Base-by-base conservation (phyloP, 1,140 invertebrate genomes). In the Hypsibius dujardini region DNA sequence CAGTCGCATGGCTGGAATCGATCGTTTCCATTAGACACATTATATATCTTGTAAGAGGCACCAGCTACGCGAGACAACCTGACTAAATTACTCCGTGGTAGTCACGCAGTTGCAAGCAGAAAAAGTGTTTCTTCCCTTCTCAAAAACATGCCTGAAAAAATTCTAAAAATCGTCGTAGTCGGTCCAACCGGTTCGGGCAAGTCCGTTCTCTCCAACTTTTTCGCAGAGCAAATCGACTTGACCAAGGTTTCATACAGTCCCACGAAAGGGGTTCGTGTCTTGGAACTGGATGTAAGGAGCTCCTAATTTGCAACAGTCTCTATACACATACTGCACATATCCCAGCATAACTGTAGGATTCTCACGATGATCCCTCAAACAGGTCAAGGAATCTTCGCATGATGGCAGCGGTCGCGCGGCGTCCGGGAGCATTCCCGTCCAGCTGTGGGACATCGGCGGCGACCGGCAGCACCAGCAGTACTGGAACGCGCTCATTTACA, bases 391-490 rank as follows among this genome's bases (percentile, higher is more conserved):
- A 56, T 7, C n/a, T 42, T 42, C 7, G 7, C 12, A 67, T 3
- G 62, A 42, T 14, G 62, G 12, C 42, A 3, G 7, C 3, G 42
- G 3, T 42, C 62, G 12, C 42, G 12, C 42, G 3, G 42, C 50
- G n/a, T n/a, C 50, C 50, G n/a, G 42, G 42, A 7, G 42, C 42
- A 7, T 67, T 42, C 12, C 7, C 3, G 42, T 67, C 62, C 62
- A 67, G 42, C 62, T 67, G 7, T 67, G 62, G 62, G 62, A 67
- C 42, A 3, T 67, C 7, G 62, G 62, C 7, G 62, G 62, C 12
- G 42, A 67, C 3, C 12, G 45, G 62, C 7, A 67, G 3, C 12
- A 67, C 42, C 62, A 67, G 62, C 62, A 67, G 3, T 67, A 14
- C 42, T 67, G 62, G 62, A 67, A 67, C 45, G 7, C 62, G 3